phyloP scores from a whole-genome alignment of 2,113 vertebrate genomes.

The Trogon melanurus region DNA sequence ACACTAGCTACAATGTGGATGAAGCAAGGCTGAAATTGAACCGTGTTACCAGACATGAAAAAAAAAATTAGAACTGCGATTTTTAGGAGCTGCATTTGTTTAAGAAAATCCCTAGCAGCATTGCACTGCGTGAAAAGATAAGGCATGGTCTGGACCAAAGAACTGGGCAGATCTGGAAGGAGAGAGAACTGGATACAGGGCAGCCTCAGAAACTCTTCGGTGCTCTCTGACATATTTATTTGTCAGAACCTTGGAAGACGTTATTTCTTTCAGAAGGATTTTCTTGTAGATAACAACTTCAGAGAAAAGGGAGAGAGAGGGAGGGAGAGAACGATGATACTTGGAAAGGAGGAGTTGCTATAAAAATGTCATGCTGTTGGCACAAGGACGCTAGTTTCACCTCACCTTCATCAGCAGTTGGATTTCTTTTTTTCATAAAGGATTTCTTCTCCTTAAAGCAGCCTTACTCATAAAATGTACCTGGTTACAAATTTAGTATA shows the following conservation, averaged over 20 bases:
- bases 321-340: not conserved
- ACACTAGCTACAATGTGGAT: accelerated
- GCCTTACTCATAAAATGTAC: not conserved
- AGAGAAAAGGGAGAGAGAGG: not conserved
- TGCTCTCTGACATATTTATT: not conserved
- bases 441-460: not conserved
- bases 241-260: not conserved
- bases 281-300: not conserved
- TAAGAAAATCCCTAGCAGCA: not conserved
- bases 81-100: not conserved
- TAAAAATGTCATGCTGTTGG: not conserved
- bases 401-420: not conserved
- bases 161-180: not conserved
- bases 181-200: not conserved
- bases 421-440: not conserved
- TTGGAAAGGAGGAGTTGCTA: not conserved
- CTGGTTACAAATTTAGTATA: not conserved
- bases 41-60: not conserved
- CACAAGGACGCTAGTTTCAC: not conserved
- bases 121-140: not conserved
- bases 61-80: not conserved
- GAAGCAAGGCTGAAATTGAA: not conserved
- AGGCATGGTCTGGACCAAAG: not conserved
- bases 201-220: not conserved
- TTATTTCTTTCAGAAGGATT: not conserved